These are phyloP conservation scores for Falco columbarius DNA, from an alignment of 2,797 vertebrate genomes.

Conservation along the genomic window DNA sequence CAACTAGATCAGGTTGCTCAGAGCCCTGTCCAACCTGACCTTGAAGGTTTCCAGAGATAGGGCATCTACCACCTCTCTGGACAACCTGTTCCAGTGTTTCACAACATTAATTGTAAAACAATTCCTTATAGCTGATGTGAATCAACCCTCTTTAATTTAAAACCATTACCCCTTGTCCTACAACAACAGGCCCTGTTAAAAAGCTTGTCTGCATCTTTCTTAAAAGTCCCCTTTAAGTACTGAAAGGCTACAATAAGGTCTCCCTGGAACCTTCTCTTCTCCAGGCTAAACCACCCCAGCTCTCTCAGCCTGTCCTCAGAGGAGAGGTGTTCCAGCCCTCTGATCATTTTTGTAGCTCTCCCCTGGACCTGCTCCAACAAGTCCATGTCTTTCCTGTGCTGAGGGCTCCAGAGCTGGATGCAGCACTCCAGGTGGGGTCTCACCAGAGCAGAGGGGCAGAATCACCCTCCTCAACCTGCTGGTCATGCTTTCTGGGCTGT, in stretches of 20 bases:
- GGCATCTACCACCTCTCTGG: not conserved
- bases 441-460: not conserved
- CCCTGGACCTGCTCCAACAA: not conserved
- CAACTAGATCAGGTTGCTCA: not conserved
- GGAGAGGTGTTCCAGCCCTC: not conserved
- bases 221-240: not conserved
- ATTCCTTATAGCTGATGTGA: not conserved
- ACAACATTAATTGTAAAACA: not conserved
- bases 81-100: not conserved
- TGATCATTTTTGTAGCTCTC: not conserved
- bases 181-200: not conserved
- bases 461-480: not conserved
- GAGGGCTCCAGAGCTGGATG: rapidly evolving
- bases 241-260: not conserved
- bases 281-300: not conserved
- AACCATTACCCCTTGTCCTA: not conserved
- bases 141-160: not conserved
- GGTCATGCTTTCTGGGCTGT: rapidly evolving
- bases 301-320: not conserved
- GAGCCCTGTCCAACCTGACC: not conserved
- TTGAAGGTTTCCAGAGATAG: not conserved
- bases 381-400: no score
- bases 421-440: not conserved
- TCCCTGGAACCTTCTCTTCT: not conserved
- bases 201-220: not conserved